Evolutionary conservation across 2,888 invertebrate genomes (phyloP).

Genomic region (Celastrina argiolus): DNA sequence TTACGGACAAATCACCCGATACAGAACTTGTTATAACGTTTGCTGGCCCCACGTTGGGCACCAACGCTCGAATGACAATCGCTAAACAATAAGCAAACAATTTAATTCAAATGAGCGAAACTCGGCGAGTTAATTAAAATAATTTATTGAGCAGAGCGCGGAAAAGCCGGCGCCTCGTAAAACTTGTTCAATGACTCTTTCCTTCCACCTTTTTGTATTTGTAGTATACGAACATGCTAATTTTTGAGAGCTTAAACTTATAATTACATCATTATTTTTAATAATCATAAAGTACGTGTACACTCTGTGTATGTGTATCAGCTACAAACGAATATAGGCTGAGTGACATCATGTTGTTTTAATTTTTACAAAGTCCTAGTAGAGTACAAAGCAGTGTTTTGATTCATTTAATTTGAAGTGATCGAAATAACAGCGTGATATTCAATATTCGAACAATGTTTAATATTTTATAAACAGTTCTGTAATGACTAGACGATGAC

Average conservation of each 20-base stretch:
- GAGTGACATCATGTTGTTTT: not conserved
- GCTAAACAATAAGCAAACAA: constrained; percentile 16
- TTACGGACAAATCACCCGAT: not conserved
- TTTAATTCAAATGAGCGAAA: constrained; percentile 14
- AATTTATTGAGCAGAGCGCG: constrained; percentile 15
- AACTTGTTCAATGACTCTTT: constrained; percentile 12
- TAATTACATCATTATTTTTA: not conserved
- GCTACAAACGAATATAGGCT: too few relatives aligned
- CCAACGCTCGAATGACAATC: constrained; percentile 2
- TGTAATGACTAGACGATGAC: not conserved
- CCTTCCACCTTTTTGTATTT: not conserved
- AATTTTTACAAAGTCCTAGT: not conserved
- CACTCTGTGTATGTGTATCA: not conserved
- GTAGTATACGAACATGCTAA: not conserved
- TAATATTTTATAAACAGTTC: not conserved
- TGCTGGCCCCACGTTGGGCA: not conserved
- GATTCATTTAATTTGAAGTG: too few relatives aligned
- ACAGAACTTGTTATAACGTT: not conserved
- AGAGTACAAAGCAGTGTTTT: too few relatives aligned
- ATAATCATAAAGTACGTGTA: not conserved
- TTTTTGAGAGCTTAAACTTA: not conserved
- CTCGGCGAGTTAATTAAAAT: constrained; percentile 18
- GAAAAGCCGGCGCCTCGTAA: constrained; percentile 16
- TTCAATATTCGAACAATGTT: too few relatives aligned
- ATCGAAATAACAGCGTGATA: not conserved